Conservation (phyloP, 2,797 vertebrate genomes). For the Orestias chungarensis region DNA sequence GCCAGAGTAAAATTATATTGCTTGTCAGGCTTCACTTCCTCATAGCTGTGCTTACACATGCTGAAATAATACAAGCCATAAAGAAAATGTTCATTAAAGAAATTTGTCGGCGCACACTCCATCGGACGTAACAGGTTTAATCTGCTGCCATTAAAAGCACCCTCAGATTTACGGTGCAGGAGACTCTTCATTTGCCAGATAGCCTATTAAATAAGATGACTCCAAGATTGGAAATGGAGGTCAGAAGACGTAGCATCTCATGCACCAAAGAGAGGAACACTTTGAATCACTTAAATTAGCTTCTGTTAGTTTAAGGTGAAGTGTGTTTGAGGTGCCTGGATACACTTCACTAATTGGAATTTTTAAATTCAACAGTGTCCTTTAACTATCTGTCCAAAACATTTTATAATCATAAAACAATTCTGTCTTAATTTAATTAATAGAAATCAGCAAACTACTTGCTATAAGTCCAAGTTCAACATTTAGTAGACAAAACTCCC, state of each 20-base stretch:
- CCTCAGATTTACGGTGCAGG: conserved; percentile 79
- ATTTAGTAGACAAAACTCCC: too few species aligned
- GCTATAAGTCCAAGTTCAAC: too few species aligned
- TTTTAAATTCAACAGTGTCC: conserved; percentile 5
- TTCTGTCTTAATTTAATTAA: conserved; percentile 23
- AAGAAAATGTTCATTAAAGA: conserved; percentile 84
- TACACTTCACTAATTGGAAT: conserved; percentile 9
- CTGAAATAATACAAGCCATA: conserved; percentile 80
- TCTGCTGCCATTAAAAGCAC: conserved; percentile 80
- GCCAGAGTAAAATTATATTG: conserved; percentile 46
- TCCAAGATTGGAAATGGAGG: conserved; percentile 75
- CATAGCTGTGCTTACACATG: conserved; percentile 70
- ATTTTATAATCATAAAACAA: conserved; percentile 43
- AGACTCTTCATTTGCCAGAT: conserved; percentile 80
- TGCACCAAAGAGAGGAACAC: conserved; percentile 49
- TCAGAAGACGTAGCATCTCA: conserved; percentile 65
- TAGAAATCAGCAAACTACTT: too few species aligned
- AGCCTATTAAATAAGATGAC: conserved; percentile 82
- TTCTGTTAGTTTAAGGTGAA: conserved; percentile 15
- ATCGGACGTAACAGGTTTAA: conserved; percentile 83
- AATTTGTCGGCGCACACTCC: conserved; percentile 83
- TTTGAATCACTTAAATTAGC: conserved; percentile 33
- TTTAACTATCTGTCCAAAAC: neutral
- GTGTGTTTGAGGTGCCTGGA: conserved; percentile 11
- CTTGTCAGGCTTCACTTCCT: conserved; percentile 61